Percentiles rank a stretch among this genome's conserved stretches.
Evolutionary conservation across 2,113 vertebrate species (phyloP).

Genomic region (Theropithecus gelada): DNA sequence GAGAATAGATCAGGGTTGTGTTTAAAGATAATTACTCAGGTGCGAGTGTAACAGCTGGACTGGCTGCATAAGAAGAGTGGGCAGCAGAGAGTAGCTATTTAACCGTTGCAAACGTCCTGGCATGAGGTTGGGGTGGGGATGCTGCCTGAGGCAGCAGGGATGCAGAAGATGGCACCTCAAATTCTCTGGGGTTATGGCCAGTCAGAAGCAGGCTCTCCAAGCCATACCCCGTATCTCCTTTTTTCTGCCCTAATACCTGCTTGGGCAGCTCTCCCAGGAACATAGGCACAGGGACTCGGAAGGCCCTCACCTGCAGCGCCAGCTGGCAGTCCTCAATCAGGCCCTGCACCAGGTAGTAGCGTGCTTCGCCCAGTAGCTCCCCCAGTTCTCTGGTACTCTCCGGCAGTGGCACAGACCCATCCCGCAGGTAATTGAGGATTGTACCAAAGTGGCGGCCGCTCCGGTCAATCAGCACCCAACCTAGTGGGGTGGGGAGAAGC

Average conservation of each 20-base stretch:
- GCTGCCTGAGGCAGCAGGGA: neutral
- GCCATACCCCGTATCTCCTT: neutral
- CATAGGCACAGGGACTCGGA: neutral
- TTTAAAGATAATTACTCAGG: neutral
- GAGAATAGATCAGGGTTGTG: neutral
- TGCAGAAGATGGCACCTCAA: neutral
- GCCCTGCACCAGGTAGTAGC: conserved; percentile 91
- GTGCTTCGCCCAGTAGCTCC: conserved; percentile 91
- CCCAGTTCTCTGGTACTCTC: conserved; percentile 89
- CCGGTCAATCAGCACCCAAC: conserved; percentile 92
- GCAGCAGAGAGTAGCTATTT: neutral
- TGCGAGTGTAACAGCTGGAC: neutral
- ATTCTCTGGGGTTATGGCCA: neutral
- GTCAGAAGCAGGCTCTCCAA: neutral
- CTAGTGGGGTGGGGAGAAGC: conserved; percentile 70
- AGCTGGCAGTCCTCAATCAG: conserved; percentile 90
- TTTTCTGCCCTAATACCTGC: neutral
- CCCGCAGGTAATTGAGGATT: conserved; percentile 92
- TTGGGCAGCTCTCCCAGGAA: neutral
- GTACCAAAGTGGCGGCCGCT: conserved; percentile 91
- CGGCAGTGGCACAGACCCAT: conserved; percentile 91
- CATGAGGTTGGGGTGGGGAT: neutral
- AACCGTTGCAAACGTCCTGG: neutral
- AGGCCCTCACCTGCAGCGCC: conserved; percentile 87
- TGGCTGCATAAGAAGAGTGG: neutral